Percentiles rank a stretch among this genome's conserved stretches.
Conservation (phyloP, 92 coral and sea anemone species). For the Ricordea florida region DNA sequence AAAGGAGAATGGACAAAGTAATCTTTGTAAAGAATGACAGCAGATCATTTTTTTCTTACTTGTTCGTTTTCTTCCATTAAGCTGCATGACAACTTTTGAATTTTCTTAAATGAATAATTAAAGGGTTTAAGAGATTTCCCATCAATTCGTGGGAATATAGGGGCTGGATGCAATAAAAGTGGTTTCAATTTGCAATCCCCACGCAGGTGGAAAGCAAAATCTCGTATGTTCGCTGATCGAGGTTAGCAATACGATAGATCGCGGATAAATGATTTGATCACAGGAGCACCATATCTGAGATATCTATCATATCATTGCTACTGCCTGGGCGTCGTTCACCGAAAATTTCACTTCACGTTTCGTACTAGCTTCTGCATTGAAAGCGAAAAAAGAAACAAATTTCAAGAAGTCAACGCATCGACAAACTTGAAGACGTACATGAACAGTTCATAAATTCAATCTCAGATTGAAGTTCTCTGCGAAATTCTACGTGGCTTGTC, state of each 20-base stretch:
- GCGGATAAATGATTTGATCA: too few relatives aligned
- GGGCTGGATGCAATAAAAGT: slow-evolving; percentile 30
- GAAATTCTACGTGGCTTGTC: too few relatives aligned
- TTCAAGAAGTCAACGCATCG: too few relatives aligned
- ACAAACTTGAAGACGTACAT: too few relatives aligned
- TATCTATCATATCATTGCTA: not conserved
- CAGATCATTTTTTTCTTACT: not conserved
- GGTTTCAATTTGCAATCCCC: slow-evolving; percentile 2
- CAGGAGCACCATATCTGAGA: not conserved
- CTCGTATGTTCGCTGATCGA: too few relatives aligned
- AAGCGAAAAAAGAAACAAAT: too few relatives aligned
- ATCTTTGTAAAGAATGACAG: not conserved
- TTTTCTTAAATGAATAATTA: slow-evolving; percentile 31
- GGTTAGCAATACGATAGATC: too few relatives aligned
- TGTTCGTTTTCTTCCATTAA: slow-evolving; percentile 10
- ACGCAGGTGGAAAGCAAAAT: slow-evolving; percentile 3
- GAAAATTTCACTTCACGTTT: too few relatives aligned
- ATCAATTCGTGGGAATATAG: slow-evolving; percentile 30
- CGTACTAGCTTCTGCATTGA: too few relatives aligned
- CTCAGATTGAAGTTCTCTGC: too few relatives aligned
- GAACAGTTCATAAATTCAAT: too few relatives aligned
- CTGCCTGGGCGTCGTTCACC: too few relatives aligned
- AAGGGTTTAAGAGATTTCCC: slow-evolving; percentile 23
- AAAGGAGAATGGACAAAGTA: not conserved
- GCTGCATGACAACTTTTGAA: slow-evolving; percentile 30